Evolutionary conservation across 2,797 vertebrate species (phyloP), one percentile per base, ranked within the genome.

Genomic region (Periophthalmus magnuspinnatus): DNA sequence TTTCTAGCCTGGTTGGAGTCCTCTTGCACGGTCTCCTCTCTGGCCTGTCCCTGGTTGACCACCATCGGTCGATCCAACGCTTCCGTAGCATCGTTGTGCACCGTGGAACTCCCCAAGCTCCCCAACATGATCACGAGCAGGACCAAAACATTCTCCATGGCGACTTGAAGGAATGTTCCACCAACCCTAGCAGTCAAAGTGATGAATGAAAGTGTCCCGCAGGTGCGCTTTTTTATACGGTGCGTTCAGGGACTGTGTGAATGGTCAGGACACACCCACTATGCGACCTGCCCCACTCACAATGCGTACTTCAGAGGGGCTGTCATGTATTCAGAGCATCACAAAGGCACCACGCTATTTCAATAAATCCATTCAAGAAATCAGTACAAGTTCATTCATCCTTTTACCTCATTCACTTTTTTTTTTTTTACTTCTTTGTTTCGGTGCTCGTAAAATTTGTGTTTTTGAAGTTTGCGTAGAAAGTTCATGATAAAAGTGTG

Each of bases 61-160:
- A 17, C 55, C 55, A 1, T 1, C 86, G 92, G 93, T 0, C 89
- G 84, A 36, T 90, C 86, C 68, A 93, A 81, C 52, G 94, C 91
- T 90, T 98, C 96, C 0, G 96, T 98, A 66, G 90, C 95, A 82
- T 96, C 91, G 68, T 98, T 98, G 85, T 95, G 94, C 81, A 96
- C 94, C 78, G 94, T 92, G 74, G 82, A 86, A 82, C 87, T 91
- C 90, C 87, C 92, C 85, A 83, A 89, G 69, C 93, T 84, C 62
- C 94, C 84, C 81, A 95, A 50, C 63, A 84, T 3, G 83, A 94
- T 92, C 56, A 94, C 80, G 68, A 91, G 78, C 52, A 95, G 70
- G 75, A 95, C 82, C 33, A 84, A 93, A 86, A 93, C 89, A 71
- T 84, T 90, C 63, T 92, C 41, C 96, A 97, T 97, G 89, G 71